These are phyloP conservation scores for Dasysyrphus tricinctus DNA, from an alignment of 2,888 invertebrate species.

Conservation along the genomic window DNA sequence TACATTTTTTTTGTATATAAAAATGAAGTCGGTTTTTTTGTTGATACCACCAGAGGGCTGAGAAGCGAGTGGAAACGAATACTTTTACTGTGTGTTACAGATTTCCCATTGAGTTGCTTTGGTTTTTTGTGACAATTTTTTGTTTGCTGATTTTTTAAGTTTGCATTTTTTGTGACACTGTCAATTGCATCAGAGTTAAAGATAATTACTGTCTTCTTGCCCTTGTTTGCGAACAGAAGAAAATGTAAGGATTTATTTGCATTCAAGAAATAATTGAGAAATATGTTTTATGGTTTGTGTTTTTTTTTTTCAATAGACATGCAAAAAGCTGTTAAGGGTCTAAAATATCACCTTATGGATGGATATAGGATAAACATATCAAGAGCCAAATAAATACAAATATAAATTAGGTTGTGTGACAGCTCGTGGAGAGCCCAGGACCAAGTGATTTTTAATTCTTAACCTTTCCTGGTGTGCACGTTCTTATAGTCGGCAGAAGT, in stretches of 20 bases:
- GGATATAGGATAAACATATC: too few relatives aligned
- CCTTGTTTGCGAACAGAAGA: constrained; percentile 36
- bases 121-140: constrained; percentile 17
- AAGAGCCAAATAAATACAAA: too few relatives aligned
- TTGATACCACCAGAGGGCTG: not conserved
- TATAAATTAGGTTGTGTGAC: too few relatives aligned
- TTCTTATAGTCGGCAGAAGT: too few relatives aligned
- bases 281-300: not conserved
- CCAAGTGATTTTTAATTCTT: too few relatives aligned
- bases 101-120: constrained; percentile 57
- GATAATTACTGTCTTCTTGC: constrained; percentile 69
- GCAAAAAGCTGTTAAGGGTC: too few relatives aligned
- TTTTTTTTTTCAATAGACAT: not conserved
- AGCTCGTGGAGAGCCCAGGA: too few relatives aligned
- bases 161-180: constrained; percentile 40
- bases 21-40: constrained; percentile 11
- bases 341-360: too few relatives aligned
- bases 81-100: constrained; percentile 47
- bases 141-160: not conserved
- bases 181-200: constrained; percentile 61
- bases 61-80: constrained; percentile 40
- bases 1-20: constrained; percentile 17
- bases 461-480: too few relatives aligned
- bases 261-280: constrained; percentile 28
- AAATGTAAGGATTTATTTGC: constrained; percentile 19